Percentiles rank a stretch among this genome's conserved stretches.
phyloP scores from a whole-genome alignment of 64 coral and sea anemone species.

The Porites lutea region DNA sequence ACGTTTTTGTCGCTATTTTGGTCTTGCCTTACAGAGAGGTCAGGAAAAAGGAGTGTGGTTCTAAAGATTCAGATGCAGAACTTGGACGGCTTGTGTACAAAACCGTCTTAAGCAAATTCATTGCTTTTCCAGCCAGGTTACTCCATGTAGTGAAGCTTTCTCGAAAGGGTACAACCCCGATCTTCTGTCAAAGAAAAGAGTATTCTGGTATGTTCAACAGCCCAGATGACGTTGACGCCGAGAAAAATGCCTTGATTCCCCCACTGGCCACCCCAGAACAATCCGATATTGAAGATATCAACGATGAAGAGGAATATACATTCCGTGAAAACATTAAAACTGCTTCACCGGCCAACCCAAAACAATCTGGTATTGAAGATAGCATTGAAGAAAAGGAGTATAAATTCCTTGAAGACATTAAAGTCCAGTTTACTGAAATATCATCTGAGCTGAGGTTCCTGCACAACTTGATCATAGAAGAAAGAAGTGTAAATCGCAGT shows the following conservation, averaged over 20 bases:
- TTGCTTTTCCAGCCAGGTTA: background rate
- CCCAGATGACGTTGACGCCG: no score
- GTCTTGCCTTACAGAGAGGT: slow-evolving; percentile 1
- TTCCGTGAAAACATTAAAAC: background rate
- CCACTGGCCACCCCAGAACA: no score
- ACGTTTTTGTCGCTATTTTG: slow-evolving; percentile 42
- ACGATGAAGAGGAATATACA: background rate
- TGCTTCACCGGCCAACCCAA: background rate
- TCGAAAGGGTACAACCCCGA: background rate
- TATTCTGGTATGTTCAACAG: no score
- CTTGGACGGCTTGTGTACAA: background rate
- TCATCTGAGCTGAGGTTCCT: background rate
- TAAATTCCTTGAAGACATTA: background rate
- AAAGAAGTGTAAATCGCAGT: no score
- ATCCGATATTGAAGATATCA: background rate
- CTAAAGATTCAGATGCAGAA: background rate
- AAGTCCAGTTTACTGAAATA: background rate
- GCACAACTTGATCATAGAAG: background rate
- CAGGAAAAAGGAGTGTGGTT: background rate
- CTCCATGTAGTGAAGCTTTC: background rate
- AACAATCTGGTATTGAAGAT: background rate
- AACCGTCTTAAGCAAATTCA: background rate
- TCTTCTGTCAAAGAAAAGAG: no score
- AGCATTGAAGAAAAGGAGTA: background rate
- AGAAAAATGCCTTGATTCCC: no score